Conservation (phyloP, 2,113 vertebrate species). For the Crotalus viridis region DNA sequence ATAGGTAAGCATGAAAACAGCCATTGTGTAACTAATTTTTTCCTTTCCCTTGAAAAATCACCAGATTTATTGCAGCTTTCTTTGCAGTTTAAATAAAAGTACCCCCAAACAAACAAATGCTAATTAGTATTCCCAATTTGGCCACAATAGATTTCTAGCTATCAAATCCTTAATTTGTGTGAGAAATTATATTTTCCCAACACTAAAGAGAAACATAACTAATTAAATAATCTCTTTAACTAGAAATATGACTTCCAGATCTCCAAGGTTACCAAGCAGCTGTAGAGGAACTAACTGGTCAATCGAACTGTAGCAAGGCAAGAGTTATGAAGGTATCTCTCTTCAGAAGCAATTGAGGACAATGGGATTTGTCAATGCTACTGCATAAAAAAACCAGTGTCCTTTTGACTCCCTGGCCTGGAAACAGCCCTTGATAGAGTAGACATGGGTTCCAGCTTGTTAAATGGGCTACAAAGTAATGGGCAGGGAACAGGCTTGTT, state of each 20-base stretch:
- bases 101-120: neutral
- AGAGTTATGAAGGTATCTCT: slow-evolving; percentile 4
- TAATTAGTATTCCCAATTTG: neutral
- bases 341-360: slow-evolving; percentile 26
- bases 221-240: slow-evolving; percentile 14
- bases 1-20: neutral
- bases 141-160: neutral
- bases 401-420: neutral
- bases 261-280: slow-evolving; percentile 57
- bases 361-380: slow-evolving; percentile 9
- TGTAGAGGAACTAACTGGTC: slow-evolving; percentile 46
- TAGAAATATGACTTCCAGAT: slow-evolving; percentile 32
- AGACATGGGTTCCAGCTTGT: neutral
- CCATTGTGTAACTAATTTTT: neutral
- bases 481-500: neutral
- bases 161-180: neutral
- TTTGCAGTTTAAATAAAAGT: neutral
- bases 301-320: slow-evolving; percentile 17
- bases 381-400: neutral
- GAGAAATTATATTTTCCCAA: neutral
- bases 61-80: neutral
- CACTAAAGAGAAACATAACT: neutral
- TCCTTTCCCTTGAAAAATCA: neutral
- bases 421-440: slow-evolving; percentile 7
- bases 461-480: neutral